These are phyloP conservation scores for Acropternis orthonyx DNA, from an alignment of 2,797 vertebrate species.

Conservation along the genomic window DNA sequence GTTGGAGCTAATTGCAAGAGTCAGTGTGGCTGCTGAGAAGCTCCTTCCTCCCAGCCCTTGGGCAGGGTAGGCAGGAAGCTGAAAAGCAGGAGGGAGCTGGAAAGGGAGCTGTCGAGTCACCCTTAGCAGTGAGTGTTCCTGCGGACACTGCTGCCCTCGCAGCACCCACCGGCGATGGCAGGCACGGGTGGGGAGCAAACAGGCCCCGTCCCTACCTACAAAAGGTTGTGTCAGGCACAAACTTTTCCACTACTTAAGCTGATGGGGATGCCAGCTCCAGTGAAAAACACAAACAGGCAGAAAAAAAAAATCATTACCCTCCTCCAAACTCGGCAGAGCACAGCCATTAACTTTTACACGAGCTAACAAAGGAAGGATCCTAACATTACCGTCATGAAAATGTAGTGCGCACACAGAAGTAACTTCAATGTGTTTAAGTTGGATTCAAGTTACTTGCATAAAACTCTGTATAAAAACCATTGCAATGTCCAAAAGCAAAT, in stretches of 20 bases:
- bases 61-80: neutral
- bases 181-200: neutral
- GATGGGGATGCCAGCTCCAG: conserved; percentile 49
- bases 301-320: conserved; percentile 53
- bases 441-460: conserved; percentile 70
- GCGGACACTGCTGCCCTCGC: neutral
- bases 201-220: neutral
- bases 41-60: neutral
- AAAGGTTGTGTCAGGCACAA: conserved; percentile 34
- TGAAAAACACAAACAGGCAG: conserved; percentile 53
- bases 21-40: neutral
- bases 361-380: conserved; percentile 73
- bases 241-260: conserved; percentile 63
- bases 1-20: neutral
- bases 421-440: conserved; percentile 65
- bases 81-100: neutral
- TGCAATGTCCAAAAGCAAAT: conserved; percentile 68
- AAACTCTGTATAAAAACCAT: conserved; percentile 60
- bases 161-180: neutral
- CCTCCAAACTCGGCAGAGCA: conserved; percentile 58
- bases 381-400: conserved; percentile 43
- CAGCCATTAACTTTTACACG: conserved; percentile 66
- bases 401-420: conserved; percentile 44
- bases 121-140: neutral
- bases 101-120: neutral